Percentiles rank a stretch among this genome's conserved stretches.
Evolutionary conservation across 2,797 vertebrate genomes (phyloP).

Genomic region (Triplophysa bombifrons): DNA sequence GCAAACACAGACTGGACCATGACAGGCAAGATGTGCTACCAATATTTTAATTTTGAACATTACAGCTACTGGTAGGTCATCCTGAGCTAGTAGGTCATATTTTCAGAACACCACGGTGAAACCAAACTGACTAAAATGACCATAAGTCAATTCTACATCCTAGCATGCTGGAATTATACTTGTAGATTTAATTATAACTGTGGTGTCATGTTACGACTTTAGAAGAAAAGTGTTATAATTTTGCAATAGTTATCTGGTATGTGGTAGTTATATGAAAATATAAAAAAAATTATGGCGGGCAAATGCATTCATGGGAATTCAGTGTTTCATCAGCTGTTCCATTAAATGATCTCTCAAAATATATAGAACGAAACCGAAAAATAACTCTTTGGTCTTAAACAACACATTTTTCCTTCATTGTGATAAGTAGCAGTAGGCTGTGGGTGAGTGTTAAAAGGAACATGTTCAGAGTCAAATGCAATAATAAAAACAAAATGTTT

Average conservation of each 20-base stretch:
- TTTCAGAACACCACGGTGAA: background rate
- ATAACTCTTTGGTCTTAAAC: slow-evolving; percentile 18
- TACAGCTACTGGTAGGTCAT: background rate
- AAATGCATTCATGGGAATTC: background rate
- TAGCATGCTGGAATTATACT: background rate
- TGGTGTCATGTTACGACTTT: background rate
- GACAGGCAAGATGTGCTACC: background rate
- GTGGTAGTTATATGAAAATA: background rate
- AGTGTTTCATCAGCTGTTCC: background rate
- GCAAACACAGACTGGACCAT: too few relatives aligned
- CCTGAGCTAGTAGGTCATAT: background rate
- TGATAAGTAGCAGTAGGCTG: slow-evolving; percentile 6
- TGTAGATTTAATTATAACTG: background rate
- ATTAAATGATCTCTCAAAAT: background rate
- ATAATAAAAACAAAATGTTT: slow-evolving; percentile 31
- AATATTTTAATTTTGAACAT: background rate
- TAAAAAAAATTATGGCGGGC: background rate
- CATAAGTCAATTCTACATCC: background rate
- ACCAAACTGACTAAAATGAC: background rate
- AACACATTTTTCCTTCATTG: background rate
- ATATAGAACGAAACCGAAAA: background rate
- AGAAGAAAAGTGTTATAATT: background rate
- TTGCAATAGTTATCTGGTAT: background rate
- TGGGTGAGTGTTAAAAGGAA: slow-evolving; percentile 12
- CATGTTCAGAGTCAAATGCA: slow-evolving; percentile 3